Base-by-base conservation (phyloP, 2,113 vertebrate species). In the Grallaria varia region DNA sequence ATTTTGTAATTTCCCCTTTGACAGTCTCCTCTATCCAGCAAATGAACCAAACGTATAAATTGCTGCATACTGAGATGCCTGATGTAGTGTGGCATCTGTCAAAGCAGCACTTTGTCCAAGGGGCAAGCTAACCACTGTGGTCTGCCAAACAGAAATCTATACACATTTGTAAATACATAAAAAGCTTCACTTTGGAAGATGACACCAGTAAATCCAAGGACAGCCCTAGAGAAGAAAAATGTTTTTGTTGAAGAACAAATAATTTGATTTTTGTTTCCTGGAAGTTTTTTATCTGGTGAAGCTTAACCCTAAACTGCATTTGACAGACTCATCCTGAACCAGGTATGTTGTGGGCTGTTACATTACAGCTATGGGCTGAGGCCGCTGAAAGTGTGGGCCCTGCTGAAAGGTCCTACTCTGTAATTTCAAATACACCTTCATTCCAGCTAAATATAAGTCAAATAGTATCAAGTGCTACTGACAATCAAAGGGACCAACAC, bases 41-140 rank as follows among this genome's bases (percentile, higher is more conserved):
- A 60, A 82, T 33, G 23, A 91, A 42, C 15, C n/a, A 17, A 89
- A 60, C 15, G 27, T n/a, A 60, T 2, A 20, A 82, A 56, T 14
- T 68, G 77, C 56, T 86, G 42, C 23, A 84, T 7, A 55, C 33
- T 20, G 53, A 64, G 40, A 55, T 49, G 14, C 24, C 30, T 72
- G 17, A 47, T 9, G 14, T 40, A 40, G 42, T 24, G 33, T 39
- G 52, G 47, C 5, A 2, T 9, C 52, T 39, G 33, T n/a, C 23
- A 67, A 53, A 87, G 18, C 12, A 66, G 28, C 7, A 47, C 60
- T 67, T 40, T 81, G 59, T 67, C 55, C 52, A 42, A 3, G 1
- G 16, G 0, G 0, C 77, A 74, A 66, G 25, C 25, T 87, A 91
- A 83, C 21, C 0, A 1, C 58, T 63, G 24, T 1, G 2, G 44